Percentiles rank a stretch among this genome's conserved stretches.
These are phyloP conservation scores for Galeopterus variegatus DNA, from an alignment of 2,113 vertebrate genomes.

Conservation along the genomic window DNA sequence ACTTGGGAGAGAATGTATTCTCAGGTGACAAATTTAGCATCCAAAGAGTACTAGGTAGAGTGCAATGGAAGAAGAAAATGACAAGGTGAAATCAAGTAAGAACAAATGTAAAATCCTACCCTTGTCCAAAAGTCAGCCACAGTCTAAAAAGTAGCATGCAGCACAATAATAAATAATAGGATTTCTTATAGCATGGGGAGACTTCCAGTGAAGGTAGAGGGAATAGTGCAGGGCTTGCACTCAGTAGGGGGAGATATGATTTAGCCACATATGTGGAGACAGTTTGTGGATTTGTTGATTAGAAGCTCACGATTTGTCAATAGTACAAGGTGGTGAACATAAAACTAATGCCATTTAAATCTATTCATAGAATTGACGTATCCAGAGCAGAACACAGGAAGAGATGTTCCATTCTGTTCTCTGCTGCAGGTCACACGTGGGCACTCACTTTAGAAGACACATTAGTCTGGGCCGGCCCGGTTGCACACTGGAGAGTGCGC, in stretches of 20 bases:
- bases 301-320: background rate
- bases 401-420: background rate
- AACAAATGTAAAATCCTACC: constrained; percentile 31
- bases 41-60: constrained; percentile 41
- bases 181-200: background rate
- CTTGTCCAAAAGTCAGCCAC: background rate
- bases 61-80: constrained; percentile 44
- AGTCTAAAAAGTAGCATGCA: background rate
- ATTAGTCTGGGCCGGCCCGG: no score
- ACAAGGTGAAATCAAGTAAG: background rate
- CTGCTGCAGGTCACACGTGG: background rate
- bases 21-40: constrained; percentile 51
- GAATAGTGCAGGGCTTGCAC: background rate
- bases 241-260: background rate
- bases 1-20: constrained; percentile 44
- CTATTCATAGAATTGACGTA: background rate
- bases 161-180: background rate
- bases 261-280: constrained; percentile 56
- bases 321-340: background rate
- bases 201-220: background rate
- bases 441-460: background rate
- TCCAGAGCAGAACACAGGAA: background rate
- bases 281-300: constrained; percentile 44
- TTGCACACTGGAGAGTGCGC: no score
- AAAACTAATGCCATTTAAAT: background rate